Evolutionary conservation across 2,113 vertebrate genomes (phyloP).

Genomic region (Xiphias gladius): DNA sequence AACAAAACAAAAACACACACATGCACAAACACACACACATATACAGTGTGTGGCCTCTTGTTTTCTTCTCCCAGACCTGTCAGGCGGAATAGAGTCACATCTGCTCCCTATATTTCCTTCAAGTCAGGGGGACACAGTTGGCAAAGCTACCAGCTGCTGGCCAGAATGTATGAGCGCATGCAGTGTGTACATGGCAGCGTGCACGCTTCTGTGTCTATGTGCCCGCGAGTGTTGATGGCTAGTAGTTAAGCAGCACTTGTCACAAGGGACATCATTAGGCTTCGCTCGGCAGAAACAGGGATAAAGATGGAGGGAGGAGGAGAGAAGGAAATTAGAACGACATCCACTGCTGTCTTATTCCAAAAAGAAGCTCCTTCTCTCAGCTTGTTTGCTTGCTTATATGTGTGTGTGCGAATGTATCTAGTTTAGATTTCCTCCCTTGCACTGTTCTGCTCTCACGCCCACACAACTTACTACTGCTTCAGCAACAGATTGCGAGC

Average conservation of each 20-base stretch:
- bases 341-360: conserved; percentile 63
- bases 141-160: conserved; percentile 79
- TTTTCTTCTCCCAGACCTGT: conserved; percentile 71
- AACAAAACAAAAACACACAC: background rate
- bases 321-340: conserved; percentile 63
- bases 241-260: conserved; percentile 77
- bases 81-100: conserved; percentile 81
- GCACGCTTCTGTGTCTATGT: conserved; percentile 24
- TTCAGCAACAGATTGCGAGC: conserved; percentile 61
- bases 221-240: conserved; percentile 49
- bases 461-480: conserved; percentile 40
- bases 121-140: conserved; percentile 78
- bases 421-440: conserved; percentile 27
- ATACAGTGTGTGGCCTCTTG: conserved; percentile 56
- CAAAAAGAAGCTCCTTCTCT: conserved; percentile 31
- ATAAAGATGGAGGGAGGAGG: conserved; percentile 59
- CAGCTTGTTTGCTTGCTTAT: conserved; percentile 24
- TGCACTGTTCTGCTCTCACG: conserved; percentile 51
- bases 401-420: conserved; percentile 16
- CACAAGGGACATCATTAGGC: conserved; percentile 85
- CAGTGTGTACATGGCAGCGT: background rate
- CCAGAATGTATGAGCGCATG: conserved; percentile 38
- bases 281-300: conserved; percentile 63
- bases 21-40: too few species aligned
- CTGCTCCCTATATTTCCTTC: conserved; percentile 79